Conservation (phyloP, 2,113 vertebrate species). For the Mandrillus leucophaeus region DNA sequence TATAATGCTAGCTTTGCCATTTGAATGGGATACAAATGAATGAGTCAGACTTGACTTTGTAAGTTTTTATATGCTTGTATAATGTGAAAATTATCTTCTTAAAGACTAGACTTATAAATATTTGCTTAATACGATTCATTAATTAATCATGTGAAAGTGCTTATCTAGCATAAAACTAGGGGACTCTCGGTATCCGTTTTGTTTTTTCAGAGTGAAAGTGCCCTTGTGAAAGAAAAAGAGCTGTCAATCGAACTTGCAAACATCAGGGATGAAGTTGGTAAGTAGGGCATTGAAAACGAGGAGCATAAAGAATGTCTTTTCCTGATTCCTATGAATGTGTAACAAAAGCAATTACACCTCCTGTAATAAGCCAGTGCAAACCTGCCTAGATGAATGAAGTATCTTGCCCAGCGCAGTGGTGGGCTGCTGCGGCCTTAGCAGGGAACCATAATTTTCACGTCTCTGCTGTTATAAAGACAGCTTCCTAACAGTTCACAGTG, state of each 20-base stretch:
- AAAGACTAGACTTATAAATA: constrained; percentile 25
- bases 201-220: constrained; percentile 92
- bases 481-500: neutral
- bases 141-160: constrained; percentile 72
- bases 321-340: constrained; percentile 24
- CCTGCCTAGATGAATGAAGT: neutral
- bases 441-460: neutral
- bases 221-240: constrained; percentile 93
- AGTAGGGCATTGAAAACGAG: constrained; percentile 81
- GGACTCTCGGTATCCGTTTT: constrained; percentile 74
- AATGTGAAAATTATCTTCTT: constrained; percentile 47
- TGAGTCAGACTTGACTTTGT: constrained; percentile 37
- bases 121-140: constrained; percentile 69
- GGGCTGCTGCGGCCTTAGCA: constrained; percentile 1
- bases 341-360: constrained; percentile 36
- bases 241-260: constrained; percentile 92
- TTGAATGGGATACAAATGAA: constrained; percentile 20
- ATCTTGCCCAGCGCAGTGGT: neutral
- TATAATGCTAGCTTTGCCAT: neutral
- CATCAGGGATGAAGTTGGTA: constrained; percentile 99
- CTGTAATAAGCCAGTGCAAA: neutral
- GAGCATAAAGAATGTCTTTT: constrained; percentile 46
- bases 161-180: constrained; percentile 70
- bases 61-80: constrained; percentile 1
- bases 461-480: neutral